These are phyloP conservation scores for Arrhopalites spinosus DNA, from an alignment of 2,888 invertebrate species.

Conservation along the genomic window DNA sequence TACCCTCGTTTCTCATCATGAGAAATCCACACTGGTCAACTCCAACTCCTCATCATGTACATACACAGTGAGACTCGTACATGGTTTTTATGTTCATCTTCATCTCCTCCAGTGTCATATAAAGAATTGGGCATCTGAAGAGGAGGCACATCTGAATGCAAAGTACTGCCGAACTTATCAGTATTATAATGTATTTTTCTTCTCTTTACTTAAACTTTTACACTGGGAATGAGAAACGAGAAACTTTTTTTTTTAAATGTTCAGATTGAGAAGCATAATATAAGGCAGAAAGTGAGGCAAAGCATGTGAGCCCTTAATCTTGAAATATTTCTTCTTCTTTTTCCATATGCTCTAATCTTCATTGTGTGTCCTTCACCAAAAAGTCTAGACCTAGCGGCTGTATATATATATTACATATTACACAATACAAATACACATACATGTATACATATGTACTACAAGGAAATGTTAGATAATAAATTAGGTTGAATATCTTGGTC, in stretches of 20 bases:
- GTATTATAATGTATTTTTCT: slow-evolving; percentile 19
- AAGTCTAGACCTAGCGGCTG: slow-evolving; percentile 22
- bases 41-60: too few relatives aligned
- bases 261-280: too few relatives aligned
- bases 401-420: background rate
- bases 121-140: slow-evolving; percentile 9
- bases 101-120: background rate
- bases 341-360: slow-evolving; percentile 30
- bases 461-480: slow-evolving; percentile 33
- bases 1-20: slow-evolving; percentile 19
- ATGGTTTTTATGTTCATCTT: background rate
- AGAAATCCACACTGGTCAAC: background rate
- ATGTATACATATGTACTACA: background rate
- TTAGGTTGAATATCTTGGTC: slow-evolving; percentile 35
- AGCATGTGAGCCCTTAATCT: slow-evolving; percentile 25
- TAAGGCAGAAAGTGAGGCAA: background rate
- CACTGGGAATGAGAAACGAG: background rate
- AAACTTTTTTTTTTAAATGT: background rate
- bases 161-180: slow-evolving; percentile 21
- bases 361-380: slow-evolving; percentile 33
- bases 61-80: background rate
- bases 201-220: background rate
- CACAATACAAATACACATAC: background rate
- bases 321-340: slow-evolving; percentile 33
- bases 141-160: slow-evolving; percentile 9